Percentiles rank a stretch among this genome's conserved stretches.
These are phyloP conservation scores for Tringa solitaria DNA, from an alignment of 2,113 vertebrate genomes.

Conservation along the genomic window DNA sequence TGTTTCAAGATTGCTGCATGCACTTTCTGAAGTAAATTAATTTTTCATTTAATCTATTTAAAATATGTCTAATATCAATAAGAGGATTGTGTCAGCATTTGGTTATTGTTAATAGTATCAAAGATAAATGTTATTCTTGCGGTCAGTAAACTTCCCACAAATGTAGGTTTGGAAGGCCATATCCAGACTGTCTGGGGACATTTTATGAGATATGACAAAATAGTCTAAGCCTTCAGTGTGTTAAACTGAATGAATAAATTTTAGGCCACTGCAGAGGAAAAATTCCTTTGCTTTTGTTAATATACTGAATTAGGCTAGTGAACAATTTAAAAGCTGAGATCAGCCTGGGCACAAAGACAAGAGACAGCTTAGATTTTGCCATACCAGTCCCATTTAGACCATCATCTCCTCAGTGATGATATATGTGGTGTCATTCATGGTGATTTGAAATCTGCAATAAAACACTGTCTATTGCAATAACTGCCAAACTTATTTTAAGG, in stretches of 20 bases:
- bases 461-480: slow-evolving; percentile 43
- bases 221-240: slow-evolving; percentile 5
- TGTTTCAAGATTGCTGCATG: neutral
- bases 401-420: slow-evolving; percentile 40
- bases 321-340: slow-evolving; percentile 31
- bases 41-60: slow-evolving; percentile 44
- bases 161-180: neutral
- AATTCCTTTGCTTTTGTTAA: slow-evolving; percentile 44
- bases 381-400: slow-evolving; percentile 25
- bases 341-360: slow-evolving; percentile 30
- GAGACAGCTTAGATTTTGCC: slow-evolving; percentile 37
- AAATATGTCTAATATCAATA: slow-evolving; percentile 56
- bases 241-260: slow-evolving; percentile 3
- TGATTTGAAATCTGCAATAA: slow-evolving; percentile 60
- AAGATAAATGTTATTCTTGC: neutral
- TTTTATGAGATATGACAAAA: slow-evolving; percentile 42
- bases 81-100: slow-evolving; percentile 41
- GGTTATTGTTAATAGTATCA: slow-evolving; percentile 34
- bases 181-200: slow-evolving; percentile 18
- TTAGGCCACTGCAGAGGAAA: neutral
- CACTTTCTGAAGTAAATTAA: slow-evolving; percentile 47
- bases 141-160: neutral
- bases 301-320: neutral
- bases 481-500: slow-evolving; percentile 61
- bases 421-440: slow-evolving; percentile 47